Conservation (phyloP, 2,888 invertebrate genomes). For the Ormyrus labotus region DNA sequence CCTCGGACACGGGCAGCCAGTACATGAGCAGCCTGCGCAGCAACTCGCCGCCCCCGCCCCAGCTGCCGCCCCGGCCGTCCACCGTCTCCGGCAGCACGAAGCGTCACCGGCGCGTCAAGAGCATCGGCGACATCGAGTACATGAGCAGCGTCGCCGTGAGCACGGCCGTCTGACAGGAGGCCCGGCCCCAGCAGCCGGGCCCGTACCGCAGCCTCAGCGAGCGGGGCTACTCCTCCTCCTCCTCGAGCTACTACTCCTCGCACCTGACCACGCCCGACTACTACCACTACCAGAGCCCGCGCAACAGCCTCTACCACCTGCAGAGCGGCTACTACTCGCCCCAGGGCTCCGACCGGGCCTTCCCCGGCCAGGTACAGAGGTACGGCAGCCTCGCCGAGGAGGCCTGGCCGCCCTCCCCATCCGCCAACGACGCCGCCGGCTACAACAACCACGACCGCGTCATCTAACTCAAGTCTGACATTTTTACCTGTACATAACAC, state of each 20-base stretch:
- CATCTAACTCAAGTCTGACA: conserved; percentile 31
- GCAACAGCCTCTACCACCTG: conserved; percentile 66
- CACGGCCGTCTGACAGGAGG: conserved; percentile 74
- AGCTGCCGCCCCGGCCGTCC: conserved; percentile 70
- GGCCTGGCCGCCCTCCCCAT: conserved; percentile 66
- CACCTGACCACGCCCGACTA: conserved; percentile 64
- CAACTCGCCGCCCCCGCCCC: conserved; percentile 79
- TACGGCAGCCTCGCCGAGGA: conserved; percentile 73
- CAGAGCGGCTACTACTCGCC: conserved; percentile 73
- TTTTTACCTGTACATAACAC: no score
- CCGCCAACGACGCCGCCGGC: conserved; percentile 66
- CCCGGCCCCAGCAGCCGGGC: conserved; percentile 72
- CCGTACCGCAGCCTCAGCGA: conserved; percentile 74
- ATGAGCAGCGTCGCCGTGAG: conserved; percentile 71
- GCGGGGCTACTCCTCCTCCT: conserved; percentile 72
- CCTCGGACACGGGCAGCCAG: conserved; percentile 79
- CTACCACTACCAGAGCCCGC: conserved; percentile 66
- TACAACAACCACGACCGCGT: conserved; percentile 61
- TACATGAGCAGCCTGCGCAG: conserved; percentile 78
- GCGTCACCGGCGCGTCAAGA: conserved; percentile 83
- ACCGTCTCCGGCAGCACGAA: conserved; percentile 75
- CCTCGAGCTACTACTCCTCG: conserved; percentile 64
- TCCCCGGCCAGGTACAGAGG: conserved; percentile 69
- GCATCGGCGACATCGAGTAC: conserved; percentile 85
- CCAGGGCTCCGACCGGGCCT: conserved; percentile 69